Evolutionary conservation across 2,113 vertebrate species (phyloP).

Genomic region (Sturnus vulgaris): DNA sequence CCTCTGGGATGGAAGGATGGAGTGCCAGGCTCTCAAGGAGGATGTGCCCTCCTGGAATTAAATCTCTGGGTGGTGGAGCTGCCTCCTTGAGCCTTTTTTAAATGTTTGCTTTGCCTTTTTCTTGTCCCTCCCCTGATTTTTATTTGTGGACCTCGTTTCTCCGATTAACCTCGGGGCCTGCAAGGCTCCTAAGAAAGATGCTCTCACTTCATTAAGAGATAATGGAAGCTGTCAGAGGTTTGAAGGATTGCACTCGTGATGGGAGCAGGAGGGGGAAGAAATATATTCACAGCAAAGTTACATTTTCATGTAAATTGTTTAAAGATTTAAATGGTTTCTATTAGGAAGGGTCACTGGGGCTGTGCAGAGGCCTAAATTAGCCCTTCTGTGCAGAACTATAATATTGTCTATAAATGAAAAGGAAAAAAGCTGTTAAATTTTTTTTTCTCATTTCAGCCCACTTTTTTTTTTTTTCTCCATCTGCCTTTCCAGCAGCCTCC

Average conservation of each 20-base stretch:
- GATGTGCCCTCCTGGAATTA: neutral
- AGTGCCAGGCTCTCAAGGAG: neutral
- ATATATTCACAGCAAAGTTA: conserved; percentile 53
- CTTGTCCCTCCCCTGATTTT: conserved; percentile 14
- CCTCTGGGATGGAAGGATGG: neutral
- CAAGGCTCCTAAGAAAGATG: conserved; percentile 3
- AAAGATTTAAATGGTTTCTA: conserved; percentile 69
- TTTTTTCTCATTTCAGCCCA: neutral
- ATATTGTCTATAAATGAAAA: conserved; percentile 52
- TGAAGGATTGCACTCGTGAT: conserved; percentile 47
- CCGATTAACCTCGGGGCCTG: conserved; percentile 22
- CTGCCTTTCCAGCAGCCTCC: neutral
- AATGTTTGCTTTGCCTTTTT: neutral
- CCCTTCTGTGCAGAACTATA: conserved; percentile 33
- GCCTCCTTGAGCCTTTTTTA: neutral
- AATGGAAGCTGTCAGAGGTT: conserved; percentile 62
- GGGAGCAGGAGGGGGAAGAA: conserved; percentile 42
- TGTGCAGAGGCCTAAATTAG: conserved; percentile 45
- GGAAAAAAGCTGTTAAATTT: conserved; percentile 15
- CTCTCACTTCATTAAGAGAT: conserved; percentile 66
- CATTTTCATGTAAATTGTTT: conserved; percentile 69
- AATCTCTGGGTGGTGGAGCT: neutral
- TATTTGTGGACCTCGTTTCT: conserved; percentile 24
- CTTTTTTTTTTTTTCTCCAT: neutral
- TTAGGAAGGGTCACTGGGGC: conserved; percentile 59